Conservation (phyloP, 2,888 invertebrate species). For the Phymatocera aterrima region DNA sequence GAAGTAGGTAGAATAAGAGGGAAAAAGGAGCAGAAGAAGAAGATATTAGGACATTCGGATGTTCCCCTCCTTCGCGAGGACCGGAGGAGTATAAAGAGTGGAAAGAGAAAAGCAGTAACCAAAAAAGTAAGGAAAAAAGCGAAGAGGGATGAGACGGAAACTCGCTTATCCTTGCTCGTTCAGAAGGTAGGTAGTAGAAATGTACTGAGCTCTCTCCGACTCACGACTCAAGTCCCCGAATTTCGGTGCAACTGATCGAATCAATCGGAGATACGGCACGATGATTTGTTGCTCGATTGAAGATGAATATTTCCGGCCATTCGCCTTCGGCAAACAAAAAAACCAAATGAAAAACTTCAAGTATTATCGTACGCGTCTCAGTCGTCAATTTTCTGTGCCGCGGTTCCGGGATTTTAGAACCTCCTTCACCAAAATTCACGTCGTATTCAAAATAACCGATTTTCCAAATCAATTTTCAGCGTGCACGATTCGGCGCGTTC, state of each 20-base stretch:
- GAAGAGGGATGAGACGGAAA: conserved; percentile 21
- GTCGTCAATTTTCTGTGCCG: too few relatives aligned
- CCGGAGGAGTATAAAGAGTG: neutral
- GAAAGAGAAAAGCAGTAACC: neutral
- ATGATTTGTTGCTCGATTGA: too few relatives aligned
- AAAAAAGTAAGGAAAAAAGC: neutral
- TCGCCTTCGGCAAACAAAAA: neutral
- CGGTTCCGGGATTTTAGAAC: too few relatives aligned
- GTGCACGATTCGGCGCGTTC: too few relatives aligned
- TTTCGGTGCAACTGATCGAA: conserved; percentile 36
- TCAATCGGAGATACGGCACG: conserved; percentile 35
- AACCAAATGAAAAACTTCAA: neutral
- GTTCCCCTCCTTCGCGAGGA: neutral
- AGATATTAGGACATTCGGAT: conserved; percentile 34
- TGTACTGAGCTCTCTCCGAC: conserved; percentile 5
- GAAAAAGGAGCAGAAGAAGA: too few relatives aligned
- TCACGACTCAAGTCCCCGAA: neutral
- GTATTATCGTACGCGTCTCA: too few relatives aligned
- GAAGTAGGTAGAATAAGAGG: too few relatives aligned
- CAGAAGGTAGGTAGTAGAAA: conserved; percentile 34
- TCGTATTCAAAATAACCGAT: too few relatives aligned
- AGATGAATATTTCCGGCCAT: too few relatives aligned
- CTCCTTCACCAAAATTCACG: too few relatives aligned
- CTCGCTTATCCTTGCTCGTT: conserved; percentile 36
- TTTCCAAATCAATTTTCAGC: too few relatives aligned